A percentile compares a stretch with the other conserved stretches of the same genome.
These are phyloP conservation scores for Cyphomyrus discorhynchus DNA, from an alignment of 2,113 vertebrate genomes.

Conservation along the genomic window DNA sequence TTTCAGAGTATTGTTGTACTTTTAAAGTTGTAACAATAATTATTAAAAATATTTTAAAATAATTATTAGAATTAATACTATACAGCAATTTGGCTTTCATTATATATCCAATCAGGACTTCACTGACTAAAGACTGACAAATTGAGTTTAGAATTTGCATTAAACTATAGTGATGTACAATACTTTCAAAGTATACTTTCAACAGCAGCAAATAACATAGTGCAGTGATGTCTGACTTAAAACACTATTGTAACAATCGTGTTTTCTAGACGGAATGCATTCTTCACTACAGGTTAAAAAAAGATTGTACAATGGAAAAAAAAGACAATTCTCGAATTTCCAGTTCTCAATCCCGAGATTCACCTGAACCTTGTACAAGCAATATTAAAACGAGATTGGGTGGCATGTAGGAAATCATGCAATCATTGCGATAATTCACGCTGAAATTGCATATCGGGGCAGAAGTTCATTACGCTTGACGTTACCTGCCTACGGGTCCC, in stretches of 20 bases:
- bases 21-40: not conserved
- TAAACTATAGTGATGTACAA: not conserved
- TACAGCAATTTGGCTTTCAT: not conserved
- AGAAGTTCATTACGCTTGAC: not conserved
- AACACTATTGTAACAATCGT: not conserved
- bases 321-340: not conserved
- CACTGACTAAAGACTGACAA: not conserved
- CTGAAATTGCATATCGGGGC: not conserved
- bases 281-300: not conserved
- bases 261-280: not conserved
- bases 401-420: not conserved
- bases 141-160: not conserved
- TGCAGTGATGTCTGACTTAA: constrained; percentile 1
- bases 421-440: not conserved
- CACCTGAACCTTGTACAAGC: not conserved
- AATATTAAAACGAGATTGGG: not conserved
- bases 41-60: not conserved
- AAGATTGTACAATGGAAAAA: not conserved
- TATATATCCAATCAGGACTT: not conserved
- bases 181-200: not conserved
- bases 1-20: not conserved
- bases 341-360: not conserved
- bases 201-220: not conserved
- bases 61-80: not conserved
- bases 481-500: not conserved